Conservation (phyloP, 37 sponge, comb jelly and placozoan genomes). For the Ianthella basta region DNA sequence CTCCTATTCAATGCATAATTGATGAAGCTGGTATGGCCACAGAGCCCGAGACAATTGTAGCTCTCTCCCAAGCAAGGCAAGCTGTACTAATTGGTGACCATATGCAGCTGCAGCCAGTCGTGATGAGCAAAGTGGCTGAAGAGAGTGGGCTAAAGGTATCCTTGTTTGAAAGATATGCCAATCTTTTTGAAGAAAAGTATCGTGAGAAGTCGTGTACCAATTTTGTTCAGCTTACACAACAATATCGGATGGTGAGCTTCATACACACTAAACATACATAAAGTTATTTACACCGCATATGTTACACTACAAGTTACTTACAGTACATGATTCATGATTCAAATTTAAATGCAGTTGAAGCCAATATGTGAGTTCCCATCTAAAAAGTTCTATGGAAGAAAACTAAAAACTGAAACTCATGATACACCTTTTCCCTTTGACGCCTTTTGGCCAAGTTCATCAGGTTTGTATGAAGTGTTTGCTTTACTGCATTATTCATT, state of each 20-base stretch:
- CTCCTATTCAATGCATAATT: slow-evolving; percentile 42
- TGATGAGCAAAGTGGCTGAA: not conserved
- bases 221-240: slow-evolving; percentile 27
- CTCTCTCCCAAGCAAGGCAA: not conserved
- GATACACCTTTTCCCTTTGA: too few species aligned
- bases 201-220: not conserved
- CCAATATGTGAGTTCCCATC: slow-evolving; percentile 35
- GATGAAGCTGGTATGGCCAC: slow-evolving; percentile 40
- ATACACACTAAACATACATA: too few species aligned
- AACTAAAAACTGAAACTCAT: not conserved
- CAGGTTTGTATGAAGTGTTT: too few species aligned
- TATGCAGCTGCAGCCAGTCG: not conserved
- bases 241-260: slow-evolving; percentile 70
- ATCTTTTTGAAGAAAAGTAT: not conserved
- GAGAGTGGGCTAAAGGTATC: not conserved
- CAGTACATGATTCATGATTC: not conserved
- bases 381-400: slow-evolving; percentile 25
- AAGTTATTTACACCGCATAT: too few species aligned
- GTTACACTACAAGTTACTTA: not conserved
- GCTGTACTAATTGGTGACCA: slow-evolving; percentile 14
- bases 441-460: too few species aligned
- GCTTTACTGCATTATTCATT: too few species aligned
- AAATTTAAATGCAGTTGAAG: slow-evolving; percentile 24
- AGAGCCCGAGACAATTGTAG: not conserved
- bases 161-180: slow-evolving; percentile 20